phyloP scores from a whole-genome alignment of 37 sponge, comb jelly and placozoan genomes.

The Agelas oroides region DNA sequence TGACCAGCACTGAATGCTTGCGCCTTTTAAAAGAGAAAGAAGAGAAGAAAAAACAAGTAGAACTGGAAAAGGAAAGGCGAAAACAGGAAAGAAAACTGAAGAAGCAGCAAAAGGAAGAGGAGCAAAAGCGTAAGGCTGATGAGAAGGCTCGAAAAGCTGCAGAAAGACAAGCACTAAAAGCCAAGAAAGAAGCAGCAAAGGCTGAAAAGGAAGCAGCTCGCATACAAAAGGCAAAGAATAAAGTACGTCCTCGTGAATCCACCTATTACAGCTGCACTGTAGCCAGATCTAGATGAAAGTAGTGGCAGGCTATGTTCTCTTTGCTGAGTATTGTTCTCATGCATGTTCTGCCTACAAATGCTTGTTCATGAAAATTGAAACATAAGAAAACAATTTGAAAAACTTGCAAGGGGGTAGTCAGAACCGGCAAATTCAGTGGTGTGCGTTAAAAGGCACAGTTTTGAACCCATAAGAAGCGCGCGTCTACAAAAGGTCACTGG shows the following conservation, averaged over 20 bases:
- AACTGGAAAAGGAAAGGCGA: conserved; percentile 10
- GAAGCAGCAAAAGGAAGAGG: conserved; percentile 16
- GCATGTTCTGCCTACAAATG: neutral
- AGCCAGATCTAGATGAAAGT: neutral
- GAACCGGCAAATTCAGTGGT: neutral
- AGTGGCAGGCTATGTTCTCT: neutral
- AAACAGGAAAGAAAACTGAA: conserved; percentile 5
- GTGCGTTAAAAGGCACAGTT: neutral
- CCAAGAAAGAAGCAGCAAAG: neutral
- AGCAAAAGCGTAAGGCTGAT: conserved; percentile 13
- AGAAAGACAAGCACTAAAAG: neutral
- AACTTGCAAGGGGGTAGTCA: neutral
- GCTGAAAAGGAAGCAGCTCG: neutral
- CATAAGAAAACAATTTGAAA: conserved; percentile 17
- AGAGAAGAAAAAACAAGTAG: conserved; percentile 2
- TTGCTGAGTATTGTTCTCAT: too few species aligned
- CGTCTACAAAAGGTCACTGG: neutral
- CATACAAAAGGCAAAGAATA: neutral
- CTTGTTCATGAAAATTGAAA: neutral
- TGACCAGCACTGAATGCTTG: conserved; percentile 11
- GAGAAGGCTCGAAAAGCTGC: conserved; percentile 7
- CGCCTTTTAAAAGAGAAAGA: conserved; percentile 13
- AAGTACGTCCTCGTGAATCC: too few species aligned
- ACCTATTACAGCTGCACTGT: too few species aligned
- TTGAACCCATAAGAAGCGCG: neutral